Conservation (phyloP, 2,888 invertebrate genomes). For the Stenodema calcarata region DNA sequence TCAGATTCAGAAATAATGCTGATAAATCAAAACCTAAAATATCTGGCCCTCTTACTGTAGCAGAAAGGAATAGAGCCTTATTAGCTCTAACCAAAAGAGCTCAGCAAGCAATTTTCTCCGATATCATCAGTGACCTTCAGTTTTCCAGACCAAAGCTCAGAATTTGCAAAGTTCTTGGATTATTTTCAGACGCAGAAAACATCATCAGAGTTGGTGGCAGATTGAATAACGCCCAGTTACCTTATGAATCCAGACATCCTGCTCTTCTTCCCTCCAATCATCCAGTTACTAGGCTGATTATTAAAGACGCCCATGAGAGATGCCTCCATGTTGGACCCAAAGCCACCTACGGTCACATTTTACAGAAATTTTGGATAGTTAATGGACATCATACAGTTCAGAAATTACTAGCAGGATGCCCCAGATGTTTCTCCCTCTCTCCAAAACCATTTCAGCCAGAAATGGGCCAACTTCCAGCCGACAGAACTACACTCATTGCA, state of each 20-base stretch:
- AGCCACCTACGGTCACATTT: no score
- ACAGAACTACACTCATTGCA: no score
- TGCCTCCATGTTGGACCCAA: background rate
- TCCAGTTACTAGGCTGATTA: background rate
- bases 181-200: background rate
- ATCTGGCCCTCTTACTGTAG: background rate
- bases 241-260: background rate
- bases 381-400: no score
- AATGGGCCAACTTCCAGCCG: no score
- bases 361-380: background rate
- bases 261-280: background rate
- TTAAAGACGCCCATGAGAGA: background rate
- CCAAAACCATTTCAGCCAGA: no score
- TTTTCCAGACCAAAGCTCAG: background rate
- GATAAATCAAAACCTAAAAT: background rate
- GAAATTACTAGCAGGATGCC: no score
- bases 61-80: background rate
- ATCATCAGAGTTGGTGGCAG: conserved; percentile 11
- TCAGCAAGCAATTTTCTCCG: background rate
- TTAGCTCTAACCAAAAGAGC: background rate
- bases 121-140: background rate
- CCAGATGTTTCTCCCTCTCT: no score
- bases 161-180: background rate
- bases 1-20: background rate
- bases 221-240: background rate